These are phyloP conservation scores for Scrobipalpa atriplicella DNA, from an alignment of 2,888 invertebrate species.

Conservation along the genomic window DNA sequence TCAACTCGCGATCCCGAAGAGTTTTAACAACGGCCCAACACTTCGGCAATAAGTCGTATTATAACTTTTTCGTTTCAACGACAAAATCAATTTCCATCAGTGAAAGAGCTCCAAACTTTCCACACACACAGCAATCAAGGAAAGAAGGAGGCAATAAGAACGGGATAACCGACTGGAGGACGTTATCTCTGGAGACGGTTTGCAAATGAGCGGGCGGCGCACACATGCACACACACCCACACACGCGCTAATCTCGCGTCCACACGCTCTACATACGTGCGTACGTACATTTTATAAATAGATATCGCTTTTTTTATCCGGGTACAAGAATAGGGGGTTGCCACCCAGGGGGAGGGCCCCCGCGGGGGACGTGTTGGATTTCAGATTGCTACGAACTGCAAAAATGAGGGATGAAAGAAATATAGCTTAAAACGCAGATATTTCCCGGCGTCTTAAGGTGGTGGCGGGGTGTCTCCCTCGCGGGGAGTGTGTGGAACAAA, in stretches of 20 bases:
- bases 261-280: slow-evolving; percentile 70
- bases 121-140: slow-evolving; percentile 78
- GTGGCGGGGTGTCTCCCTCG: slow-evolving; percentile 48
- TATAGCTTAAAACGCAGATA: slow-evolving; percentile 84
- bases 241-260: slow-evolving; percentile 69
- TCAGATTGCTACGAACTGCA: slow-evolving; percentile 84
- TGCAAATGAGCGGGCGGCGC: slow-evolving; percentile 79
- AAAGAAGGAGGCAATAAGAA: slow-evolving; percentile 80
- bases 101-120: slow-evolving; percentile 72
- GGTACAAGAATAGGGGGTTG: slow-evolving; percentile 79
- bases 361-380: slow-evolving; percentile 82
- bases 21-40: slow-evolving; percentile 41
- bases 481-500: slow-evolving; percentile 81
- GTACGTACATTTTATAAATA: slow-evolving; percentile 82
- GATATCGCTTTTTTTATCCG: slow-evolving; percentile 83
- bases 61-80: slow-evolving; percentile 67
- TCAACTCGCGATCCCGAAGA: slow-evolving; percentile 28
- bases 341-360: slow-evolving; percentile 73
- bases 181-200: slow-evolving; percentile 82
- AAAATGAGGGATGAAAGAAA: slow-evolving; percentile 85
- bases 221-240: slow-evolving; percentile 58
- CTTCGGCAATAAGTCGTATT: slow-evolving; percentile 58
- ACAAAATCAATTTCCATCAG: slow-evolving; percentile 75
- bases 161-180: slow-evolving; percentile 80
- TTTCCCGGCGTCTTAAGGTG: slow-evolving; percentile 82